These are phyloP conservation scores for Pongo pygmaeus DNA, from an alignment of 2,113 vertebrate species.

Conservation along the genomic window DNA sequence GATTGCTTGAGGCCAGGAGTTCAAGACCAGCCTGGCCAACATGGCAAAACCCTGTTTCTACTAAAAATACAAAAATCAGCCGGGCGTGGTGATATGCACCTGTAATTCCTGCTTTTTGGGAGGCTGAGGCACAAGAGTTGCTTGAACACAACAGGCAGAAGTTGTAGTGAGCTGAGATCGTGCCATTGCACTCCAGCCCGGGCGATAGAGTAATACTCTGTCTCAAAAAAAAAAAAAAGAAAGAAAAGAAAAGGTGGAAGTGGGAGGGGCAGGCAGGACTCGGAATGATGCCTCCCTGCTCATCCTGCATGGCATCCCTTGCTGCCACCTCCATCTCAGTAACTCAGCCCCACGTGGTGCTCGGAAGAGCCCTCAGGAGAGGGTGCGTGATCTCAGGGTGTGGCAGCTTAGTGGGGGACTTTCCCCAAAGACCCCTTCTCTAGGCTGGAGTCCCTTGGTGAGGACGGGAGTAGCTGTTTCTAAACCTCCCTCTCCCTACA, in stretches of 20 bases:
- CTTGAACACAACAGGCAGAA: neutral
- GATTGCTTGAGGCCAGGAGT: neutral
- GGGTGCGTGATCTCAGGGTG: accelerated
- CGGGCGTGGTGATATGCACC: neutral
- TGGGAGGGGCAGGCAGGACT: neutral
- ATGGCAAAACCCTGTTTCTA: neutral
- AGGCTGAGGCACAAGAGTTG: neutral
- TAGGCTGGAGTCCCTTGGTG: neutral
- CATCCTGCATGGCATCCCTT: neutral
- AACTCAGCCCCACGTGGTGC: neutral
- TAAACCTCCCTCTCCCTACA: neutral
- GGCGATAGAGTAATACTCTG: neutral
- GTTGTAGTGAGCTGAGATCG: neutral
- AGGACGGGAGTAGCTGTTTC: neutral
- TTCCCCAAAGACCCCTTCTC: neutral
- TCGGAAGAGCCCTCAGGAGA: neutral
- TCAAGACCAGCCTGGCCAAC: neutral
- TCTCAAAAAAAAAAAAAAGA: neutral
- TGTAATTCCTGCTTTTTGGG: neutral
- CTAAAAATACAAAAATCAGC: neutral
- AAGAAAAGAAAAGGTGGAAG: neutral
- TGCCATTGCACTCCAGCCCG: neutral
- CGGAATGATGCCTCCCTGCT: neutral
- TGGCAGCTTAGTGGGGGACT: neutral
- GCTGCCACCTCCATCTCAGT: neutral